These are phyloP conservation scores for Dolichomitus sp. DNA, from an alignment of 2,888 invertebrate genomes.

Conservation along the genomic window DNA sequence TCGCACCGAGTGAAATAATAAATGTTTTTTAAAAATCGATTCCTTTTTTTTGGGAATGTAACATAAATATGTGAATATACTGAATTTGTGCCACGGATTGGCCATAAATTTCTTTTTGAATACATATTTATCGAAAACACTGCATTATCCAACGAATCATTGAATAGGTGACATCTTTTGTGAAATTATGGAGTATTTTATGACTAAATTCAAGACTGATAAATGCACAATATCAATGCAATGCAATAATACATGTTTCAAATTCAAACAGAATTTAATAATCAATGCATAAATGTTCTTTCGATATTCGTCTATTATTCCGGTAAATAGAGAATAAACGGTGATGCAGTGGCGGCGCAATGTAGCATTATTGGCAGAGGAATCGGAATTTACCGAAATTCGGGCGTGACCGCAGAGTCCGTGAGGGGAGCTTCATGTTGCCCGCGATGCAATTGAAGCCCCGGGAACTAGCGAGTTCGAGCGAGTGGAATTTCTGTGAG, in stretches of 20 bases:
- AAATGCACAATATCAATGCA: not conserved
- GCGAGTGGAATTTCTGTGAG: constrained; percentile 14
- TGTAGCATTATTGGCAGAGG: constrained; percentile 18
- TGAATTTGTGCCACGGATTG: too few relatives aligned
- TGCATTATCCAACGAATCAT: too few relatives aligned
- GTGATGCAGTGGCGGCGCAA: constrained; percentile 25
- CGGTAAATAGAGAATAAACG: constrained; percentile 60
- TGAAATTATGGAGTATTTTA: too few relatives aligned
- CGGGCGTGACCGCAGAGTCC: constrained; percentile 53
- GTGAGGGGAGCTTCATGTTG: constrained; percentile 33
- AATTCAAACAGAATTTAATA: constrained; percentile 31
- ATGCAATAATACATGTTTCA: constrained; percentile 12
- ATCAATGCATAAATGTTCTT: constrained; percentile 28
- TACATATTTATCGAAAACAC: too few relatives aligned
- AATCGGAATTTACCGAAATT: constrained; percentile 36
- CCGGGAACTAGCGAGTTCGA: constrained; percentile 49
- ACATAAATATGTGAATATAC: too few relatives aligned
- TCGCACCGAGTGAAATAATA: too few relatives aligned
- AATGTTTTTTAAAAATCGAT: too few relatives aligned
- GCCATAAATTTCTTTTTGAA: too few relatives aligned
- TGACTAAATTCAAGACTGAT: not conserved
- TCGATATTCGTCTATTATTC: constrained; percentile 58
- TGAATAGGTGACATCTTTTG: too few relatives aligned
- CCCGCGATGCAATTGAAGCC: constrained; percentile 51
- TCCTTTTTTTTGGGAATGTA: too few relatives aligned